A percentile compares a stretch with the other conserved stretches of the same genome.
These are phyloP conservation scores for Drosophila neotestacea DNA, from an alignment of 2,888 invertebrate genomes.

Conservation along the genomic window DNA sequence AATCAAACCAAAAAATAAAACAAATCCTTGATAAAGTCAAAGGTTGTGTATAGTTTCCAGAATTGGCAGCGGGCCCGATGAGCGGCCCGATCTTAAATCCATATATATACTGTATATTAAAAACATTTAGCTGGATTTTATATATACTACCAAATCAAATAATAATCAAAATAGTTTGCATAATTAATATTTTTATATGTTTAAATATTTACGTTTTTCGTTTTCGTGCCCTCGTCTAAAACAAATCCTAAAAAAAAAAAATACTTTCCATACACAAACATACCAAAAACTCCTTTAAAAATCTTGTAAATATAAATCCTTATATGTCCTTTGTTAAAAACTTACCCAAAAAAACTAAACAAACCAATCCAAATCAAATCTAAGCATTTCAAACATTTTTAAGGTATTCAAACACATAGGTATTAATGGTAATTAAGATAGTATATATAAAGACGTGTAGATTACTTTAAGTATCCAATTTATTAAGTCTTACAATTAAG, in stretches of 20 bases:
- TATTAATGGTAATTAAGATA: slow-evolving; percentile 13
- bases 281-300: slow-evolving; percentile 57
- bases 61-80: slow-evolving; percentile 60
- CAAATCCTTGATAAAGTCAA: slow-evolving; percentile 31
- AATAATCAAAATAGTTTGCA: slow-evolving; percentile 82
- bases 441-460: background rate
- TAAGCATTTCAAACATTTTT: slow-evolving; percentile 36
- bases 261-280: slow-evolving; percentile 60
- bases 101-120: slow-evolving; percentile 59
- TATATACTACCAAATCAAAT: slow-evolving; percentile 51
- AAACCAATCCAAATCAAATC: slow-evolving; percentile 46
- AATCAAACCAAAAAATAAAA: slow-evolving; percentile 15
- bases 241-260: slow-evolving; percentile 68
- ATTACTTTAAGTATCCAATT: slow-evolving; percentile 16
- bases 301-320: slow-evolving; percentile 76
- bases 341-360: slow-evolving; percentile 55
- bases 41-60: slow-evolving; percentile 58
- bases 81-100: slow-evolving; percentile 33
- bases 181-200: slow-evolving; percentile 79
- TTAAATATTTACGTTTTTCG: slow-evolving; percentile 79
- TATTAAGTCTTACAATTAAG: slow-evolving; percentile 4
- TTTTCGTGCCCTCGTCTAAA: slow-evolving; percentile 85
- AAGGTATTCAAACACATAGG: slow-evolving; percentile 35
- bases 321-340: slow-evolving; percentile 81
- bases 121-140: slow-evolving; percentile 64